These are phyloP conservation scores for Chiridota heheva DNA, from an alignment of 35 echinoderm and acorn worm species.

Conservation along the genomic window DNA sequence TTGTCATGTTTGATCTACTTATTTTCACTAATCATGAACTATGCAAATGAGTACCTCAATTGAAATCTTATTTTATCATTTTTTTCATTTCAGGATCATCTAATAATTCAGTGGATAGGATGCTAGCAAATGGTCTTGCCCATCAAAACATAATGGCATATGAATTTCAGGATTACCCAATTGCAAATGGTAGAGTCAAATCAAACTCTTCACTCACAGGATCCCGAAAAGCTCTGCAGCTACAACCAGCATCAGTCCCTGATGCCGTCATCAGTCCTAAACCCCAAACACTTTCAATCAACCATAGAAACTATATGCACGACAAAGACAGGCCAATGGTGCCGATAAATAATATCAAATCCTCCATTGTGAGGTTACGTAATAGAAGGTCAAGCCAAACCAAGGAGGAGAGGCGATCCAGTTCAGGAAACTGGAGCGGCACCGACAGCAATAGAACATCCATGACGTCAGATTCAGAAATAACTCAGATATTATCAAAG, in stretches of 20 bases:
- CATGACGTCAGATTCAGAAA: conserved; percentile 76
- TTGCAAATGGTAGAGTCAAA: conserved; percentile 23
- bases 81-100: conserved; percentile 18
- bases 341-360: background rate
- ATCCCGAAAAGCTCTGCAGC: too few species aligned
- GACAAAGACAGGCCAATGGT: background rate
- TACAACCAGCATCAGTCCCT: conserved; percentile 26
- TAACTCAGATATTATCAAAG: conserved; percentile 36
- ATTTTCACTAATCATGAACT: too few species aligned
- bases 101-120: conserved; percentile 30
- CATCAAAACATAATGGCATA: conserved; percentile 24
- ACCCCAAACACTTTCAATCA: conserved; percentile 51
- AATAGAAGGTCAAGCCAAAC: conserved; percentile 51
- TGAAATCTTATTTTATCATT: too few species aligned
- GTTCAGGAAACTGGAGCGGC: conserved; percentile 99
- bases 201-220: too few species aligned
- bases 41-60: too few species aligned
- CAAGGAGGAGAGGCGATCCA: conserved; percentile 89
- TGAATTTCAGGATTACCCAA: background rate
- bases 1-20: too few species aligned
- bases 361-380: conserved; percentile 57
- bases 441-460: conserved; percentile 90
- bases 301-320: conserved; percentile 15
- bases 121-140: conserved; percentile 22
- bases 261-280: conserved; percentile 41